These are phyloP conservation scores for Hapalemur alaotrensis DNA, from an alignment of 2,797 vertebrate species.

Conservation along the genomic window DNA sequence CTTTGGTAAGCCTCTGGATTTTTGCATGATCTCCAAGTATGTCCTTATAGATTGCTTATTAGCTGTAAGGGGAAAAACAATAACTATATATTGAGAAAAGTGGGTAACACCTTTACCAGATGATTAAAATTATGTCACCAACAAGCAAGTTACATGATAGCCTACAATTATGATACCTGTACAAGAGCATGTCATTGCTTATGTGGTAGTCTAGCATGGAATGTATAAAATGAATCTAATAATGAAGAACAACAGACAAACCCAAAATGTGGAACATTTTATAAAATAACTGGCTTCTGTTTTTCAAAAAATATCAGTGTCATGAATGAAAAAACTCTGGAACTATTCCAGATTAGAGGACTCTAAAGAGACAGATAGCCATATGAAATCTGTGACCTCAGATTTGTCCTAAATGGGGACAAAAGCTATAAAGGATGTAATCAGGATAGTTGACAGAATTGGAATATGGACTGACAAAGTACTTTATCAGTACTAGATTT, in stretches of 20 bases:
- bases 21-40: background rate
- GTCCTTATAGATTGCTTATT: background rate
- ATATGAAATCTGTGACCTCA: background rate
- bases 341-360: background rate
- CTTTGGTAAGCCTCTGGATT: background rate
- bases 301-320: background rate
- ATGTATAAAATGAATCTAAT: background rate
- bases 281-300: background rate
- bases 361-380: background rate
- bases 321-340: background rate
- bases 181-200: background rate
- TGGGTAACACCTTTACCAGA: background rate
- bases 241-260: background rate
- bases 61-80: background rate
- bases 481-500: background rate
- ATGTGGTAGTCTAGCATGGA: background rate
- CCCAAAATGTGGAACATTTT: background rate
- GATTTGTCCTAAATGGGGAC: background rate
- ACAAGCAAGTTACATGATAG: background rate
- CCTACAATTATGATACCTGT: background rate
- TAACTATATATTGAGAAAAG: background rate
- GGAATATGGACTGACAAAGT: background rate
- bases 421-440: background rate
- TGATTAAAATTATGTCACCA: background rate
- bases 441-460: background rate